Base-by-base conservation (phyloP, 2,888 invertebrate species). In the Morpho helenor region DNA sequence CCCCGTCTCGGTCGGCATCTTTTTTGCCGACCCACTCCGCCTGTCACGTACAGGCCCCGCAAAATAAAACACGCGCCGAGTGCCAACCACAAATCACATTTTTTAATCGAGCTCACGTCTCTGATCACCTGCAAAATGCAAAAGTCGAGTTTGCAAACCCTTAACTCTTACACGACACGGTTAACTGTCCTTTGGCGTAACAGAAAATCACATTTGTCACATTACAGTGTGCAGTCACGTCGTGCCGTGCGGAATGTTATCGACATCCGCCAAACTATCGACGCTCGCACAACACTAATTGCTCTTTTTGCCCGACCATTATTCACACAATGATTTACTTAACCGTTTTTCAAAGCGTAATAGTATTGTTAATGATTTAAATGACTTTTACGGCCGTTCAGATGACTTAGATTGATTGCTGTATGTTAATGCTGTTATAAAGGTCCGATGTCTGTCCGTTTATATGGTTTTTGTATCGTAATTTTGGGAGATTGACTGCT, bases 1-100 rank as follows among this genome's bases (percentile, higher is more conserved):
- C 51, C 49, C 48, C 50, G 49, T 59, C 57, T 57, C 51, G 46
- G 56, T 52, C 63, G 62, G 59, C 61, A 57, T 57, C 60, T 61
- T 65, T 68, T 68, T 64, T 63, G 58, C 64, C 56, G 81, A 80
- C 80, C 82, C 77, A 73, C 76, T 49, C 62, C 51, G 52, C 76
- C 73, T 76, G 81, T 87, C 87, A 86, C 86, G 87, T 87, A 81
- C 83, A 77, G 72, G 72, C 73, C 75, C 76, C 77, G 84, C 82
- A 84, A 86, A 87, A 88, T 87, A 87, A 87, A 87, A 84, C 83
- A 82, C 86, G 84, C 76, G 83, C 80, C 72, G 80, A 80, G 76
- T 80, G 82, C 80, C 80, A 73, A 79, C 86, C 87, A 87, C 88
- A 89, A 88, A 88, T 89, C 88, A 89, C 84, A 88, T 88, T 89